Evolutionary conservation across 2,888 invertebrate species (phyloP), one percentile per base, ranked within the genome.

Genomic region (Macrosoma leucophasiata): DNA sequence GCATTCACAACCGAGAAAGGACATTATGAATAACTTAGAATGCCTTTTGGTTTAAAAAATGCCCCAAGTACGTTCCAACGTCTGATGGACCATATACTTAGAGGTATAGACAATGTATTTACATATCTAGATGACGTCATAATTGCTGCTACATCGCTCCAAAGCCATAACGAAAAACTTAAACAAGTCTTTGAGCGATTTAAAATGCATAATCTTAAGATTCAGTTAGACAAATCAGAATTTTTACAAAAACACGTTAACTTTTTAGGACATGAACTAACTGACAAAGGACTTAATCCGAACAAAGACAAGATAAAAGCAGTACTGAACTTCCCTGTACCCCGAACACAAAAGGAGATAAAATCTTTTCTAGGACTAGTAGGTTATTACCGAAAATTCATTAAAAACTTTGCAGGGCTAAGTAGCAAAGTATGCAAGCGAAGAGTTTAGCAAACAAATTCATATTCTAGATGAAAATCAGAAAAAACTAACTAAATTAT

Each of bases 21-120:
- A 8, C 59, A 61, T 20, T 58, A 50, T 9, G 58, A 60, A 33
- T 62, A 52, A 7, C 13, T 48, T 0, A 37, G 62, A 31, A 61
- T 58, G 55, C 57, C 58, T 0, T 58, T 58, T 24, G 58, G 57
- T 2, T 15, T 59, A 3, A 57, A 43, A 38, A 56, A 49, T 10
- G 49, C 55, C 3, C 61, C 59, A 0, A 45, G 47, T 12, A 55
- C 54, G 2, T 62, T 62, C 25, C 62, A 65, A 24, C 29, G 60
- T 33, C 9, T 55, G 10, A 55, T 65, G 52, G 55, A 64, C 29
- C 23, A 36, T 1, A 39, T 63, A 2, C 28, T 66, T 14, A 30
- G 52, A 20, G 53, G 53, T 0, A 25, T 64, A 41, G 42, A 48
- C 3, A 46, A 52, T 6, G 48, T 38, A 33, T 20, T 26, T 29